phyloP scores from a whole-genome alignment of 2,888 invertebrate genomes.

The Vandiemenella viatica region DNA sequence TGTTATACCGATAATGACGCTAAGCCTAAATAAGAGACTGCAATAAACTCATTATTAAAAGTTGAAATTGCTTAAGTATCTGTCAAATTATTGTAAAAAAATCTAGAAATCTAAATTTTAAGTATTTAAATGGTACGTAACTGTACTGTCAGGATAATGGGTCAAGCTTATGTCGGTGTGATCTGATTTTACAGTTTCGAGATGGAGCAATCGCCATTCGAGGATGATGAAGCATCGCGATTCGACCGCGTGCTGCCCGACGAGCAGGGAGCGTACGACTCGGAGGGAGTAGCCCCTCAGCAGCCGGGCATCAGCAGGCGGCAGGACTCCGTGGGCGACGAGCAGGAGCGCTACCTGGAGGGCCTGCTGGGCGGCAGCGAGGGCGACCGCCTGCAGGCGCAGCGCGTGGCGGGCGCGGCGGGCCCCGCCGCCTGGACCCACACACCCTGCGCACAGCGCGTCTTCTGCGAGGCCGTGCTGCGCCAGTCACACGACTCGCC shows the following conservation, averaged over 20 bases:
- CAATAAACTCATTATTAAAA: no score
- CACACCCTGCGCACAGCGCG: slow-evolving; percentile 60
- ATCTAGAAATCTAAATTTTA: no score
- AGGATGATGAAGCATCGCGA: slow-evolving; percentile 37
- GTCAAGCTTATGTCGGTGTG: no score
- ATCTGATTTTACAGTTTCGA: no score
- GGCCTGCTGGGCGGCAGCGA: background rate
- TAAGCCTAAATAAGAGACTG: no score
- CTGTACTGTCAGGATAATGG: no score
- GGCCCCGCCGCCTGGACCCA: slow-evolving; percentile 44
- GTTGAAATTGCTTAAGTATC: no score
- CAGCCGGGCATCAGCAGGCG: background rate
- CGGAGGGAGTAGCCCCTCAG: background rate
- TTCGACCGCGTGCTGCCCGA: no score
- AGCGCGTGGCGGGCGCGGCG: background rate
- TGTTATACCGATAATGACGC: no score
- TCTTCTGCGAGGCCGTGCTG: slow-evolving; percentile 61
- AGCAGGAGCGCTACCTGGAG: slow-evolving; percentile 7
- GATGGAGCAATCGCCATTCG: no score
- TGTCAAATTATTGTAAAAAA: no score
- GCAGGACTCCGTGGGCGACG: background rate
- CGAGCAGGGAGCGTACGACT: background rate
- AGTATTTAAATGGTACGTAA: no score
- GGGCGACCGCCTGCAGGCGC: background rate
- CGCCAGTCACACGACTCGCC: slow-evolving; percentile 52